Percentiles rank a stretch among this genome's conserved stretches.
Evolutionary conservation across 2,888 invertebrate genomes (phyloP).

Genomic region (Tenthredo livida): DNA sequence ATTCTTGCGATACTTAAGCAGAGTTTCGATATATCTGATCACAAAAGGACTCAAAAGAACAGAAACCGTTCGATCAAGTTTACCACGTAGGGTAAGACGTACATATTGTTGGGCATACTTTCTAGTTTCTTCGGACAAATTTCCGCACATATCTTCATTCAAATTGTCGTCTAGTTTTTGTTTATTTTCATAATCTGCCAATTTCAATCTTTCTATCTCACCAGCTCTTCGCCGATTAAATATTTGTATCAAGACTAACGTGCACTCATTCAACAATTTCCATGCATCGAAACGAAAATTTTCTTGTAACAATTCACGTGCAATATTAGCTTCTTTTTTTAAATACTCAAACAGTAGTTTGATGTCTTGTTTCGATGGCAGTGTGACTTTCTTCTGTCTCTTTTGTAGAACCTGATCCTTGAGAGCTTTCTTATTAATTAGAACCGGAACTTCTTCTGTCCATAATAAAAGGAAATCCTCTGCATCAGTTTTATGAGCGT

Average conservation of each 20-base stretch:
- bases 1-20: slow-evolving; percentile 17
- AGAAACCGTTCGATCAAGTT: slow-evolving; percentile 8
- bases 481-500: slow-evolving; percentile 31
- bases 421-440: slow-evolving; percentile 47
- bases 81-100: slow-evolving; percentile 19
- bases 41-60: slow-evolving; percentile 8
- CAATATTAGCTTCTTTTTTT: slow-evolving; percentile 12
- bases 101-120: slow-evolving; percentile 34
- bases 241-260: slow-evolving; percentile 36
- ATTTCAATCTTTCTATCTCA: slow-evolving; percentile 43
- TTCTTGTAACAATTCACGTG: slow-evolving; percentile 15
- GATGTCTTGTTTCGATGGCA: slow-evolving; percentile 48
- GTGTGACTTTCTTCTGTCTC: slow-evolving; percentile 42
- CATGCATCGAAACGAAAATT: slow-evolving; percentile 25
- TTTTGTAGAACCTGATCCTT: slow-evolving; percentile 29
- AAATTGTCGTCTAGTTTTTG: slow-evolving; percentile 32
- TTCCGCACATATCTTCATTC: slow-evolving; percentile 6
- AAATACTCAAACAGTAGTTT: slow-evolving; percentile 45
- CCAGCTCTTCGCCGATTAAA: slow-evolving; percentile 48
- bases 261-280: slow-evolving; percentile 37
- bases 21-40: neutral
- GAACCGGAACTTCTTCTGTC: slow-evolving; percentile 35
- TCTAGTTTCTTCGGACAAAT: slow-evolving; percentile 19
- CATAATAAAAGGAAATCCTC: slow-evolving; percentile 44
- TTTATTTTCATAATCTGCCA: slow-evolving; percentile 39